Conservation (phyloP, 2,113 vertebrate species). For the Maccullochella peelii region DNA sequence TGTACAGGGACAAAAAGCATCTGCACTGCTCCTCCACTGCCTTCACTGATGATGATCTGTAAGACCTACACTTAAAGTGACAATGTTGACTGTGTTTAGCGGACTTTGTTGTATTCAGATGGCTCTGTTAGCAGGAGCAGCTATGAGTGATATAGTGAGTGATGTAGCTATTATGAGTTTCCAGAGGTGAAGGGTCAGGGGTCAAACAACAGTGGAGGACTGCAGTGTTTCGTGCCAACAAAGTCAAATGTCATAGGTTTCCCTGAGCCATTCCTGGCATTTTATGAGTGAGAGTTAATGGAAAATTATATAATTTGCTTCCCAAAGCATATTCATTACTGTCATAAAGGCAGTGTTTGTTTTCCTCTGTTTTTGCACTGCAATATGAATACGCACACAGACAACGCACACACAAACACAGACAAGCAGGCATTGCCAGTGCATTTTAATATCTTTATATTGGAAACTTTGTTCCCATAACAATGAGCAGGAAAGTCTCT, state of each 20-base stretch:
- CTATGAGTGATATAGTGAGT: neutral
- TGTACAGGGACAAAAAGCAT: constrained; percentile 37
- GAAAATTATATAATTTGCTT: constrained; percentile 70
- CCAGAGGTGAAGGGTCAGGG: constrained; percentile 38
- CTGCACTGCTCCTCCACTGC: constrained; percentile 32
- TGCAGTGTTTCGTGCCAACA: constrained; percentile 57
- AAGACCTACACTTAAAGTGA: constrained; percentile 39
- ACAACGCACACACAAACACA: constrained; percentile 16
- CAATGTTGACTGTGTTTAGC: constrained; percentile 39
- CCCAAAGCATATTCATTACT: constrained; percentile 73
- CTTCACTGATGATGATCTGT: constrained; percentile 27
- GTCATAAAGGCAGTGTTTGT: constrained; percentile 76
- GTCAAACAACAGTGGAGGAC: constrained; percentile 22
- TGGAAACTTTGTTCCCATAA: constrained; percentile 67
- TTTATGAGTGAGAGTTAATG: constrained; percentile 63
- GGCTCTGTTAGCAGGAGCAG: constrained; percentile 2
- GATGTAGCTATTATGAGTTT: constrained; percentile 22
- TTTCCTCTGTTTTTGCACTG: constrained; percentile 56
- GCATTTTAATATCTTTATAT: constrained; percentile 55
- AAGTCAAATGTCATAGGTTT: constrained; percentile 79
- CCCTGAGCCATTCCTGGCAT: constrained; percentile 71
- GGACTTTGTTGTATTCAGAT: constrained; percentile 21
- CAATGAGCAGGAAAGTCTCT: constrained; percentile 40
- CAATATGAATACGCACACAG: constrained; percentile 49
- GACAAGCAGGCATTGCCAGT: constrained; percentile 35